A percentile compares a stretch with the other conserved stretches of the same genome.
Conservation (phyloP, 2,113 vertebrate genomes). For the Microcebus murinus region DNA sequence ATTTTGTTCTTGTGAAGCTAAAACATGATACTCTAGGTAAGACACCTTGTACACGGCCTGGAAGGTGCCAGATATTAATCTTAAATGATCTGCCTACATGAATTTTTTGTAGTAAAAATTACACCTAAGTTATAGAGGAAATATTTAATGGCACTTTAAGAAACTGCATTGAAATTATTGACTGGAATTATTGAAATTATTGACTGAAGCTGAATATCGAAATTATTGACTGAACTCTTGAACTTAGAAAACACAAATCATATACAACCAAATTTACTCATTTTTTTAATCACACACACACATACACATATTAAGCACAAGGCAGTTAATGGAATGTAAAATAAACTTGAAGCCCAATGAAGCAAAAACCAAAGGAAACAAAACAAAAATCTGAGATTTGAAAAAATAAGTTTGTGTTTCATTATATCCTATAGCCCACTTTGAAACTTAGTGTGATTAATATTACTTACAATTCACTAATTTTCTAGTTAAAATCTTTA, state of each 20-base stretch:
- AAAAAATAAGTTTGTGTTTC: not conserved
- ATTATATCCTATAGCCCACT: not conserved
- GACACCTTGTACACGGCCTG: not conserved
- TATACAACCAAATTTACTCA: not conserved
- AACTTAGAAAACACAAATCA: conserved; percentile 46
- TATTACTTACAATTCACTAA: not conserved
- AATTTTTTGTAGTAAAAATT: conserved; percentile 5
- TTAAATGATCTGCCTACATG: not conserved
- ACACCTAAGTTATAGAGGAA: not conserved
- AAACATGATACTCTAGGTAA: not conserved
- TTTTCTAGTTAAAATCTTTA: conserved; percentile 31
- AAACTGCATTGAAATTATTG: conserved; percentile 39
- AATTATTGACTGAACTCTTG: conserved; percentile 50
- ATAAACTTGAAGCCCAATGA: not conserved
- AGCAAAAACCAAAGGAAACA: not conserved
- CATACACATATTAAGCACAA: not conserved
- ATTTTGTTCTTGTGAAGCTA: conserved; percentile 7
- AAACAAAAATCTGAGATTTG: not conserved
- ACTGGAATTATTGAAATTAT: not conserved
- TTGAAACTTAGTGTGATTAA: not conserved
- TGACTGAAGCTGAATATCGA: not conserved
- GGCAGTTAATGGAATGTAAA: not conserved
- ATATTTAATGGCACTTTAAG: conserved; percentile 29
- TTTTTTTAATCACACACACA: not conserved
- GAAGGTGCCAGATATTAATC: not conserved